Base-by-base conservation (phyloP, 2,113 vertebrate species). In the Axis porcinus region DNA sequence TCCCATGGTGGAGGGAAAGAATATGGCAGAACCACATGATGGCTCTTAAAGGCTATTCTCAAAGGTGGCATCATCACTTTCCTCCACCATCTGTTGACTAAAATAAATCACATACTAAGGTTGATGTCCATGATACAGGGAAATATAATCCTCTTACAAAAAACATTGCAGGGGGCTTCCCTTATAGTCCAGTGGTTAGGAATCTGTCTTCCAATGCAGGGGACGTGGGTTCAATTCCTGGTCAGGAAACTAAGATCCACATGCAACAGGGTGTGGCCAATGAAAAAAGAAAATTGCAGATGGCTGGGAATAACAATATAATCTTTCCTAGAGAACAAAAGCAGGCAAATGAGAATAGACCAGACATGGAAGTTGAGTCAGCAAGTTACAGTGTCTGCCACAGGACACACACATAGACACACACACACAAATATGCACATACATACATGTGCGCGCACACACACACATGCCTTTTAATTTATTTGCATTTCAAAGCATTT, bases 401-500 rank as follows among this genome's bases (percentile, higher is more conserved):
- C 2, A 55, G 83, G n/a, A 60, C 10, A 89, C 28, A 64, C 52
- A 40, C 17, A 36, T 7, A 13, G 33, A 40, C 5, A 2, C 2
- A 2, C 11, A 15, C 57, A 30, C 15, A 40, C 60, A 74, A 19
- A 62, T 50, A 52, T 52, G 47, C 30, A 12, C 30, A 11, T 33
- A 50, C 1, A 30, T 17, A 70, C 6, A 19, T 23, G 47, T 14
- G 50, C n/a, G 50, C n/a, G 85, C 55, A 52, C 43, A 60, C 23
- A 4, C 33, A 57, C 52, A 57, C 40, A 62, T 23, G 30, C 23
- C 70, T 43, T 57, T 92, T 94, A 54, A 55, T 78, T 76, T 70
- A 50, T 86, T 91, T 79, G 55, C 14, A 45, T 86, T 94, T 45
- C 55, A 97, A 84, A 91, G 28, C 6, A 15, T 96, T 95, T 97